Conservation (phyloP, 2,797 vertebrate species). For the Ceyx erithaca region DNA sequence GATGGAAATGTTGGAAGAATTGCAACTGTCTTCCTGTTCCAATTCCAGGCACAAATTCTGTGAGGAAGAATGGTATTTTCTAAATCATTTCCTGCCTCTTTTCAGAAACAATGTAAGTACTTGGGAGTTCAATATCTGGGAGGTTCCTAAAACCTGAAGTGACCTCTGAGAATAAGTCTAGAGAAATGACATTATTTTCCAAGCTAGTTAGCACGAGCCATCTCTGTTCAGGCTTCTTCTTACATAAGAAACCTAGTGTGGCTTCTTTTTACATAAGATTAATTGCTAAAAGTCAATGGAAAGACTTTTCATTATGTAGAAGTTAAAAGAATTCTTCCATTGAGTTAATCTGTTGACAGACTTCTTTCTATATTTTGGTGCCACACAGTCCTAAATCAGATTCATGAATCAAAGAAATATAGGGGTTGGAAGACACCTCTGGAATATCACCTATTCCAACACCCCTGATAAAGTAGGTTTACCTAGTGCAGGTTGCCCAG, state of each 20-base stretch:
- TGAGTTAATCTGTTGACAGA: neutral
- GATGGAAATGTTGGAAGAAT: neutral
- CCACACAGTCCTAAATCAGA: neutral
- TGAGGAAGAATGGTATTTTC: slow-evolving; percentile 15
- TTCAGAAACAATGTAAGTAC: slow-evolving; percentile 22
- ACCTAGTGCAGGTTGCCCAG: neutral
- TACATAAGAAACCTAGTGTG: neutral
- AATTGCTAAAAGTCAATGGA: neutral
- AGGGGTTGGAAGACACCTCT: neutral
- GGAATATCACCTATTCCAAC: neutral
- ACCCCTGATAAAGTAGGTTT: neutral
- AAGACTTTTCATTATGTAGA: neutral
- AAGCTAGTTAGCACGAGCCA: neutral
- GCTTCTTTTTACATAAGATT: neutral
- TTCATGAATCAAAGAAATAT: neutral
- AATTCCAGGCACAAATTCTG: neutral
- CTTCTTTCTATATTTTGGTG: neutral
- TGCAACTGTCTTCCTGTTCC: neutral
- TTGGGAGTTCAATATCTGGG: neutral
- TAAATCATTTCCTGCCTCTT: neutral
- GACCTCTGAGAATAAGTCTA: neutral
- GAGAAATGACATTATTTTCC: neutral
- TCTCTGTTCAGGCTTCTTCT: neutral
- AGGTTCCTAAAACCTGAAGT: slow-evolving; percentile 2
- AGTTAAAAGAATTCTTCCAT: neutral